Conservation (phyloP, 2,888 invertebrate species). For the Pristionchus exspectatus region DNA sequence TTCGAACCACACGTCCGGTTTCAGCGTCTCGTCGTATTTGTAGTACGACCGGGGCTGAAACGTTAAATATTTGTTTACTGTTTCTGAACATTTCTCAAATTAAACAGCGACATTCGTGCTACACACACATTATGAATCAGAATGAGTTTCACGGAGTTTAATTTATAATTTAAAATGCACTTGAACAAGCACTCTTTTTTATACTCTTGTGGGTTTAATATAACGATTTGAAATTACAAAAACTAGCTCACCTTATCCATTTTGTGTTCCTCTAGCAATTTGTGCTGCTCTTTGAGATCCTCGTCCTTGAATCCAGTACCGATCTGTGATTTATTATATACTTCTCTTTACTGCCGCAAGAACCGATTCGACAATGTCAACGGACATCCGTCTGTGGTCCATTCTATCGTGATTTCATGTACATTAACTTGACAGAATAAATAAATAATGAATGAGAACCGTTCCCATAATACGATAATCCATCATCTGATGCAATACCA, state of each 20-base stretch:
- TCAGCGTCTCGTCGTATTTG: conserved; percentile 86
- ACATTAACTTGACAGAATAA: too few relatives aligned
- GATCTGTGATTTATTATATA: conserved; percentile 82
- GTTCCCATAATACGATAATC: too few relatives aligned
- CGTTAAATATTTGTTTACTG: background rate
- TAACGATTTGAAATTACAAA: too few relatives aligned
- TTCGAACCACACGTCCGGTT: conserved; percentile 92
- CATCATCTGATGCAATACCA: background rate
- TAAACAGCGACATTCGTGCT: background rate
- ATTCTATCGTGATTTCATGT: too few relatives aligned
- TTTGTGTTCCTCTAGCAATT: conserved; percentile 87
- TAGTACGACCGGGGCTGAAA: conserved; percentile 83
- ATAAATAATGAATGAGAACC: too few relatives aligned
- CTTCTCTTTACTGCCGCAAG: background rate
- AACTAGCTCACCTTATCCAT: conserved; percentile 81
- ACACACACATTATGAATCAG: background rate
- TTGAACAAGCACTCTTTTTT: too few relatives aligned
- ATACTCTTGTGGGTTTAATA: too few relatives aligned
- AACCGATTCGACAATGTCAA: too few relatives aligned
- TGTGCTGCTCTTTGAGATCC: conserved; percentile 87
- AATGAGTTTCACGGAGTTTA: too few relatives aligned
- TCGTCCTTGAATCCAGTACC: conserved; percentile 97
- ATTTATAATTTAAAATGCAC: too few relatives aligned
- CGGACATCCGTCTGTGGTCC: too few relatives aligned
- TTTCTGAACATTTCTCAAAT: background rate